Base-by-base conservation (phyloP, 2,888 invertebrate species). In the Synanthedon formicaeformis region DNA sequence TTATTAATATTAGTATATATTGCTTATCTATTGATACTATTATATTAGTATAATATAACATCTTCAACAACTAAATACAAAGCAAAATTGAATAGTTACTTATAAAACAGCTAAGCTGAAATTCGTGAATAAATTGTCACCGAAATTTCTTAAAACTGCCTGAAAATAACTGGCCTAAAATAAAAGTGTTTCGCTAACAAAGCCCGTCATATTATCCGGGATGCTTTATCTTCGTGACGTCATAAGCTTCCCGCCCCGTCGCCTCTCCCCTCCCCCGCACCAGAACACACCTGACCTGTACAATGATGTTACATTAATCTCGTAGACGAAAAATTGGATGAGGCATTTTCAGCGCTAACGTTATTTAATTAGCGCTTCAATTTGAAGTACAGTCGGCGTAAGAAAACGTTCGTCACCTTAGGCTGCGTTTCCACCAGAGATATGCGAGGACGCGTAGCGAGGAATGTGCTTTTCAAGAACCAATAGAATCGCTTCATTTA, bases 241-340 rank as follows among this genome's bases (percentile, higher is more conserved):
- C 71, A 70, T 63, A 59, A 61, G 59, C 64, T 60, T 59, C 65
- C 66, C 69, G 65, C 62, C 54, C 57, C 53, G 51, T 52, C 57
- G 27, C 40, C 40, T 41, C 52, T 45, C 50, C 55, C 55, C 51
- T 50, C 56, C 61, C 59, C 57, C 59, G 59, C 55, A 54, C 40
- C 59, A 61, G 60, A 58, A 62, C 62, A 57, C 51, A 57, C 50
- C 48, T 51, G 55, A 49, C 54, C 56, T 57, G 62, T 59, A 48
- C 40, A 53, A 16, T 51, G n/a, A 48, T 50, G 2, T 14, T 13
- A 16, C 23, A 14, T 40, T 50, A 48, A 48, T n/a, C 11, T 14
- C 34, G 48, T 50, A 41, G 14, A 34, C 50, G 48, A 16, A 45
- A 41, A 51, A 48, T 53, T 45, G 5, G 14, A 16, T 50, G 8